A percentile compares a stretch with the other conserved stretches of the same genome.
These are phyloP conservation scores for Toxostoma redivivum DNA, from an alignment of 2,113 vertebrate genomes.

Conservation along the genomic window DNA sequence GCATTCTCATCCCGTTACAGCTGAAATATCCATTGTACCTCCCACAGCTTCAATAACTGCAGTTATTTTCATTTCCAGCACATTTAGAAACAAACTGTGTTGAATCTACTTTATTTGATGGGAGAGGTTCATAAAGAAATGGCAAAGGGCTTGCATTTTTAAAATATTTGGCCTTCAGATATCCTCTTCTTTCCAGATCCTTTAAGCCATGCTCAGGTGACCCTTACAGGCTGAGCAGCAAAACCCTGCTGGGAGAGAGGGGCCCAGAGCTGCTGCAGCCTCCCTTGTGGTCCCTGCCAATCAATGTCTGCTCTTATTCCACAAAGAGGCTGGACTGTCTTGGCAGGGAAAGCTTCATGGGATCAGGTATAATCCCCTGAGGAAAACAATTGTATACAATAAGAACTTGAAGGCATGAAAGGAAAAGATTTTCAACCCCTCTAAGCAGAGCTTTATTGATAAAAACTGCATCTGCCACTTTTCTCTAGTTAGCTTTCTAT, in stretches of 20 bases:
- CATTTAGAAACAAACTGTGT: slow-evolving; percentile 53
- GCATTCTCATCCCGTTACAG: neutral
- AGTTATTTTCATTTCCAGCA: slow-evolving; percentile 33
- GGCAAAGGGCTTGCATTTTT: slow-evolving; percentile 40
- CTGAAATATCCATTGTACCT: slow-evolving; percentile 23
- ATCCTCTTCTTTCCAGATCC: neutral
- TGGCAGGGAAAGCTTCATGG: slow-evolving; percentile 36
- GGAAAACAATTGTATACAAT: slow-evolving; percentile 26
- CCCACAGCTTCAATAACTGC: neutral
- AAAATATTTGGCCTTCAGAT: slow-evolving; percentile 20
- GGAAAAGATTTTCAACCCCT: slow-evolving; percentile 36
- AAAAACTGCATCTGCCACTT: slow-evolving; percentile 16
- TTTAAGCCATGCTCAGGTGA: slow-evolving; percentile 19
- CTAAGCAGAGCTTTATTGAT: neutral
- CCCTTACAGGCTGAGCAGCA: slow-evolving; percentile 16
- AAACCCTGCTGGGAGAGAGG: neutral
- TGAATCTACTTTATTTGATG: slow-evolving; percentile 41
- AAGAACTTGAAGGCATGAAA: slow-evolving; percentile 44
- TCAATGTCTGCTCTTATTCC: slow-evolving; percentile 8
- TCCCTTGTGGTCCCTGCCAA: slow-evolving; percentile 1
- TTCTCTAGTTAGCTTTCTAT: slow-evolving; percentile 26
- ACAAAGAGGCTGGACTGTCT: neutral
- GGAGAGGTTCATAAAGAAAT: slow-evolving; percentile 38
- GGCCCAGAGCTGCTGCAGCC: neutral
- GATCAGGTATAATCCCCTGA: slow-evolving; percentile 32